Percentiles rank a stretch among this genome's conserved stretches.
These are phyloP conservation scores for Zosterops japonicus DNA, from an alignment of 2,113 vertebrate genomes.

Conservation along the genomic window DNA sequence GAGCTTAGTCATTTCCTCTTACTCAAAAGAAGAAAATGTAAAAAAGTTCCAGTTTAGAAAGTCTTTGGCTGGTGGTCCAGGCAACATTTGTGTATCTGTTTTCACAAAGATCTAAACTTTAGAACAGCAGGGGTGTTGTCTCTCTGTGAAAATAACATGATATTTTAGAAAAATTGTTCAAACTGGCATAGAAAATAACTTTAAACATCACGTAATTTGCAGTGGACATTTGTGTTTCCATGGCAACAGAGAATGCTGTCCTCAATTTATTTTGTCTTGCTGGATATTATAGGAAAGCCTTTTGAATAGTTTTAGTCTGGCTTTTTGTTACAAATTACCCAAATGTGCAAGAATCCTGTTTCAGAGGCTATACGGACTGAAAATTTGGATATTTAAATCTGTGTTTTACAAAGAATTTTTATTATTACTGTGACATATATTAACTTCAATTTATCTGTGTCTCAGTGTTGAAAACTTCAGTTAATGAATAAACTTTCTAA, in stretches of 20 bases:
- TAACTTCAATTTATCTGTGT: not conserved
- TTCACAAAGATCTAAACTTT: conserved; percentile 15
- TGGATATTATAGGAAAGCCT: not conserved
- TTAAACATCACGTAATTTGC: not conserved
- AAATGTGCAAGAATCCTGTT: not conserved
- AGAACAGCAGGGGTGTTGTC: not conserved
- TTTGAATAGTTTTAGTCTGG: not conserved
- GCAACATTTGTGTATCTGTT: conserved; percentile 7
- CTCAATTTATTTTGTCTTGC: not conserved
- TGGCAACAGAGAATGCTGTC: not conserved
- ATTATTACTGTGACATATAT: not conserved
- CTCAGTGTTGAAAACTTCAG: not conserved
- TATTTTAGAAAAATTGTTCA: conserved; percentile 13
- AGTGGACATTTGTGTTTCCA: not conserved
- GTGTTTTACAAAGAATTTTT: not conserved
- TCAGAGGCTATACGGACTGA: not conserved
- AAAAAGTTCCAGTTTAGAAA: conserved; percentile 34
- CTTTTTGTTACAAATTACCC: not conserved
- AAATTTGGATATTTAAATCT: not conserved
- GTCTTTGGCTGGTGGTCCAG: not conserved
- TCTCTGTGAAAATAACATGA: not conserved
- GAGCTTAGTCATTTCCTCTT: conserved; percentile 49
- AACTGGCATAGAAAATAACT: not conserved
- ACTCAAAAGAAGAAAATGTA: conserved; percentile 55
- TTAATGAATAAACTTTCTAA: not conserved